Evolutionary conservation across 2,797 vertebrate genomes (phyloP), one percentile per base, ranked within the genome.

Genomic region (Silurus lanzhouensis): DNA sequence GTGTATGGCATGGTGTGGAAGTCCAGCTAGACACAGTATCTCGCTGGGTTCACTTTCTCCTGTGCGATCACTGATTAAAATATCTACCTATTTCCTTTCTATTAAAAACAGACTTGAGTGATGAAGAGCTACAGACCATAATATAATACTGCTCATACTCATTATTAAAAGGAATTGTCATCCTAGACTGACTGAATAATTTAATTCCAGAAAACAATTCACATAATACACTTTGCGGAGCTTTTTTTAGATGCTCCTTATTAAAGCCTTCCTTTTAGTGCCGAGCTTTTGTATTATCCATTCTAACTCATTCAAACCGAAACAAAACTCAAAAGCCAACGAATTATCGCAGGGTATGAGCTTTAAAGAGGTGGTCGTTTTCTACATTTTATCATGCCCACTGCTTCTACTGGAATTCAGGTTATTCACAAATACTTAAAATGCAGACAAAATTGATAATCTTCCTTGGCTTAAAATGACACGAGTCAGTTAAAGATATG

Each of bases 11-110:
- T n/a, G n/a, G 87, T 74, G 85, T 86, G 84, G 61, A 85, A 90
- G 85, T 71, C 89, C 90, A 81, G 46, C 67, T 76, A 89, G 90
- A 91, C 91, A 91, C 90, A 64, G 89, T 90, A 91, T 88, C 89
- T 9, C 6, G 84, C 89, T 90, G 85, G 15, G 85, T 90, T 89
- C 87, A 81, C 38, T 81, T 55, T 64, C 17, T 70, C 25, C 1
- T 20, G 12, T 70, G 63, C 76, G 15, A 15, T 79, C 58, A 61
- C 19, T 79, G 58, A 79, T 20, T 13, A 19, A 72, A 55, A 75
- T 75, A 20, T 17, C 22, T 77, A 9, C 5, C 9, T 17, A 19
- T 78, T 78, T 20, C 55, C 27, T 38, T 38, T 38, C 3, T 38
- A 38, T 38, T 38, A 31, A 6, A 57, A 76, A 19, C 74, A 76